Evolutionary conservation across 37 sponge, comb jelly and placozoan species (phyloP).

Genomic region (Axinella damicornis): DNA sequence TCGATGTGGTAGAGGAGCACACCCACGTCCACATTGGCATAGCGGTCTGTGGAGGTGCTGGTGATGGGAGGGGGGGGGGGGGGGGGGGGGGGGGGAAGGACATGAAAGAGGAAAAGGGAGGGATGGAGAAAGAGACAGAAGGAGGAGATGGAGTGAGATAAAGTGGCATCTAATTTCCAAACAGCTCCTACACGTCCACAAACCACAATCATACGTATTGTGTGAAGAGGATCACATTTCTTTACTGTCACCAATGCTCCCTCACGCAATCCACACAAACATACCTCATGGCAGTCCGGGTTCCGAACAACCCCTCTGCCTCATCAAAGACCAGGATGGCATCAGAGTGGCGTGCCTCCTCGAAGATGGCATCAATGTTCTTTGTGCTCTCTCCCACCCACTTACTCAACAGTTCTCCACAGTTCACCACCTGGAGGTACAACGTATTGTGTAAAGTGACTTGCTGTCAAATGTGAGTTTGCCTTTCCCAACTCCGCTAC

Average conservation of each 20-base stretch:
- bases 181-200: no score
- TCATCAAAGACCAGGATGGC: conserved; percentile 92
- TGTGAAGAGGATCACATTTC: no score
- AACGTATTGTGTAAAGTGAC: no score
- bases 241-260: no score
- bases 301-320: conserved; percentile 87
- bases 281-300: conserved; percentile 74
- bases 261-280: no score
- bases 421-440: conserved; percentile 84
- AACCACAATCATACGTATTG: no score
- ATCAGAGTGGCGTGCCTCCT: conserved; percentile 77
- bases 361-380: conserved; percentile 89
- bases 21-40: conserved; percentile 89
- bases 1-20: conserved; percentile 91
- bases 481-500: no score
- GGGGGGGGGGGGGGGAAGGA: background rate
- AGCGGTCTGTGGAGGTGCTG: conserved; percentile 77
- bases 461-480: no score
- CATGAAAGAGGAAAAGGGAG: background rate
- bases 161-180: no score
- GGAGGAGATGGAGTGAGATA: no score
- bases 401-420: conserved; percentile 90
- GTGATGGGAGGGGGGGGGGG: background rate
- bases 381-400: conserved; percentile 94
- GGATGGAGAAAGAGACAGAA: no score